Base-by-base conservation (phyloP, 64 coral and sea anemone genomes). In the Montipora capricornis region DNA sequence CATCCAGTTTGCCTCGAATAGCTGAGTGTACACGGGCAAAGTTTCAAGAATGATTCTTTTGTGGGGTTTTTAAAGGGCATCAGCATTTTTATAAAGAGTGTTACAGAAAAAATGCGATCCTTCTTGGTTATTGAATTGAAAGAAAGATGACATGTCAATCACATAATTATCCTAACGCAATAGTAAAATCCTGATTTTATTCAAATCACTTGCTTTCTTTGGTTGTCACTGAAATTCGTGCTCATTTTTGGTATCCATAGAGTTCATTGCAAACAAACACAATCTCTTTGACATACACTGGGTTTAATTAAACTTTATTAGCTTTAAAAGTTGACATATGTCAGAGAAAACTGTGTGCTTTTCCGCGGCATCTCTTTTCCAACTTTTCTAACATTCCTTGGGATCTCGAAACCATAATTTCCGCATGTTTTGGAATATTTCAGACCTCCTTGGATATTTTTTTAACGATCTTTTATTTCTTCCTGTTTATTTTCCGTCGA, bases 221-320 rank as follows among this genome's bases (percentile, higher is more conserved):
- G 16, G 16, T 70, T 86, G 82, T 73, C 82, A 73, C 1, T 20
- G 60, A 68, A 12, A 19, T 78, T 78, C 76, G 76, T 50, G 76
- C 76, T 86, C 82, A 71, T 86, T 20, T 37, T 86, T 86, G 82
- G 82, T 86, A 86, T 70, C 45, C 82, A 86, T 86, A 86, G 82
- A 71, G 82, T 49, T 68, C 7, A 50, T 16, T 17, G 26, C 66
- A 86, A 86, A 86, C 82, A 86, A 73, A 86, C 59, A 50, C 62
- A 22, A 86, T 71, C 68, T 24, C 20, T 71, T 71, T 71, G 68
- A 71, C 20, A 71, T 71, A 86, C 66, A 68, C 2, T 86, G 62
- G 62, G 68, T 86, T 86, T 86, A 86, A 86, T 71, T 71, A 86
- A 86, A 86, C 26, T 86, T 86, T 73, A 86, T 86, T 86, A 86